phyloP scores from a whole-genome alignment of 2,888 invertebrate genomes.

The Allacma fusca region DNA sequence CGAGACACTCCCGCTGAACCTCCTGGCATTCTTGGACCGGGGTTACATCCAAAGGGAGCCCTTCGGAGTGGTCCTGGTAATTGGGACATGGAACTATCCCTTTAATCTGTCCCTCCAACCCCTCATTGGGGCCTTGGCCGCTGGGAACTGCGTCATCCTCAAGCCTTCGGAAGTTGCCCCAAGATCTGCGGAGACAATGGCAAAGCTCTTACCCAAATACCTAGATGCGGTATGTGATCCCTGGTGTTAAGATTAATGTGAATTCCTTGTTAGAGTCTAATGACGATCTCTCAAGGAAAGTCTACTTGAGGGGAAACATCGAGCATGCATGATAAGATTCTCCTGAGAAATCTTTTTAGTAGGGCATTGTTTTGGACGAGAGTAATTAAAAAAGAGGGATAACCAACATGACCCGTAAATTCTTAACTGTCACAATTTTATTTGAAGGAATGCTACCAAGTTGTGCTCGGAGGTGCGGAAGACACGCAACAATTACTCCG shows the following conservation, averaged over 20 bases:
- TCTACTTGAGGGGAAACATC: too few relatives aligned
- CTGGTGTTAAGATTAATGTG: background rate
- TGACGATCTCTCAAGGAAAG: too few relatives aligned
- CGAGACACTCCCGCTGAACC: constrained; percentile 40
- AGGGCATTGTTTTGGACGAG: too few relatives aligned
- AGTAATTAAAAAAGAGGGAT: too few relatives aligned
- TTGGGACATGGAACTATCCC: constrained; percentile 67
- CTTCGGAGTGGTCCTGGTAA: constrained; percentile 44
- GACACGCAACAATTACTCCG: constrained; percentile 87
- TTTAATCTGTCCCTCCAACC: constrained; percentile 45
- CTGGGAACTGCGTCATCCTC: constrained; percentile 67
- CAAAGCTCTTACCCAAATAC: constrained; percentile 66
- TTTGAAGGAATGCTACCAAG: constrained; percentile 78
- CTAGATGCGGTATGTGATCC: constrained; percentile 63
- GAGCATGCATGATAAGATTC: too few relatives aligned
- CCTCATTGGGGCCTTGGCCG: constrained; percentile 65
- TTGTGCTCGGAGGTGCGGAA: constrained; percentile 81
- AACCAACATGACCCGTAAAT: too few relatives aligned
- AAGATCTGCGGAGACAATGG: constrained; percentile 64
- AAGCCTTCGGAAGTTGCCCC: constrained; percentile 68
- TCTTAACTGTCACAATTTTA: background rate
- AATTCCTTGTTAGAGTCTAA: too few relatives aligned
- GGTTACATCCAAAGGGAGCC: constrained; percentile 42
- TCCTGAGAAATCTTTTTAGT: too few relatives aligned
- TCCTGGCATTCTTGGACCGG: constrained; percentile 34